These are phyloP conservation scores for Sitodiplosis mosellana DNA, from an alignment of 1,140 invertebrate genomes.

Conservation along the genomic window DNA sequence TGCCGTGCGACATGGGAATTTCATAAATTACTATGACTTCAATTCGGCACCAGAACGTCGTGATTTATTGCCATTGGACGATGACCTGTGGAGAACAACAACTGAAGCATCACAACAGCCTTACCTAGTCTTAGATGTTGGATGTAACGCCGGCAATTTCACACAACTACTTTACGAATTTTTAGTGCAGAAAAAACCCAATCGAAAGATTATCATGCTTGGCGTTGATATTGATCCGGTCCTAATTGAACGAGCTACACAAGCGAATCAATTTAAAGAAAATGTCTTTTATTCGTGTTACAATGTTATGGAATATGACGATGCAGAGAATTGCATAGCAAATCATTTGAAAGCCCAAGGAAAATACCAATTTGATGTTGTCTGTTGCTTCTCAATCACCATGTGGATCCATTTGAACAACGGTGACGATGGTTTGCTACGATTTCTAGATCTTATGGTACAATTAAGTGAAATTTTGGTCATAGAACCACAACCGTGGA, in stretches of 20 bases:
- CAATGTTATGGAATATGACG: slow-evolving; percentile 36
- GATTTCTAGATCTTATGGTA: slow-evolving; percentile 37
- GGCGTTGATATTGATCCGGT: slow-evolving; percentile 55
- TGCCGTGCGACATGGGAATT: slow-evolving; percentile 58
- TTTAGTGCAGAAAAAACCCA: slow-evolving; percentile 25
- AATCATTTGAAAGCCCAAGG: slow-evolving; percentile 9
- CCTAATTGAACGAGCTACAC: slow-evolving; percentile 44
- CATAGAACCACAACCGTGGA: slow-evolving; percentile 67
- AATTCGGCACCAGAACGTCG: slow-evolving; percentile 47
- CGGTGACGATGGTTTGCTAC: slow-evolving; percentile 46
- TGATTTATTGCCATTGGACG: slow-evolving; percentile 34
- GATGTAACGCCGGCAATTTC: slow-evolving; percentile 60
- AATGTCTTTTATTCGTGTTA: slow-evolving; percentile 35
- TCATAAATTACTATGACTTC: slow-evolving; percentile 73
- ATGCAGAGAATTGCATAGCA: slow-evolving; percentile 23
- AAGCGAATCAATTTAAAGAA: slow-evolving; percentile 24
- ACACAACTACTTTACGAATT: slow-evolving; percentile 37
- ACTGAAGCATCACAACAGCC: slow-evolving; percentile 14
- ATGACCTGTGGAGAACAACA: slow-evolving; percentile 29
- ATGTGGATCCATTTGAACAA: slow-evolving; percentile 79
- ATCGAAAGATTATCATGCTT: slow-evolving; percentile 32
- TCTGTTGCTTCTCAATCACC: slow-evolving; percentile 63
- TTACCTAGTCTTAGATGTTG: slow-evolving; percentile 48
- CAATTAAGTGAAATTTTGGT: slow-evolving; percentile 35
- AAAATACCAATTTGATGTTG: slow-evolving; percentile 40